Evolutionary conservation across 2,797 vertebrate genomes (phyloP).

Genomic region (Miichthys miiuy): DNA sequence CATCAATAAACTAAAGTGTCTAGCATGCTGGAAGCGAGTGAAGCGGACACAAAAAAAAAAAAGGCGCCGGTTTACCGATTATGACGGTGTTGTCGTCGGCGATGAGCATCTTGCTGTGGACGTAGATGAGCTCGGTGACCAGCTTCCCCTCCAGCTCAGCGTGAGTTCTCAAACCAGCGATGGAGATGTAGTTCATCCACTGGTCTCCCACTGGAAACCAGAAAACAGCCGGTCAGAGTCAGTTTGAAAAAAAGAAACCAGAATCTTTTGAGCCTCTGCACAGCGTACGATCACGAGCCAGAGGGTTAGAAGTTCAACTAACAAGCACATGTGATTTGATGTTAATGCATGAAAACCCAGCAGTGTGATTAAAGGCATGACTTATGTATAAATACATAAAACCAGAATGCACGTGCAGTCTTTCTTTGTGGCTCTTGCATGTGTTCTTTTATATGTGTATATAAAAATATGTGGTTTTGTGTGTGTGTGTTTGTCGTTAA

Average conservation of each 20-base stretch:
- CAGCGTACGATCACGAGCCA: background rate
- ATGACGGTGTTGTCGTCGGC: constrained; percentile 96
- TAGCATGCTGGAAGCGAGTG: background rate
- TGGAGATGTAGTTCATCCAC: constrained; percentile 97
- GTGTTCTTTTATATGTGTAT: background rate
- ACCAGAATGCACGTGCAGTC: background rate
- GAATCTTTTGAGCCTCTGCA: background rate
- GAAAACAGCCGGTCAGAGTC: background rate
- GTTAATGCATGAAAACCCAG: background rate
- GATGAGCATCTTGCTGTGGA: constrained; percentile 98
- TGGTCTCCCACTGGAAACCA: constrained; percentile 89
- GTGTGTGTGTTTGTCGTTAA: background rate
- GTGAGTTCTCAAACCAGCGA: constrained; percentile 93
- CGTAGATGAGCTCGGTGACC: constrained; percentile 96
- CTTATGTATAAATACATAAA: constrained; percentile 8
- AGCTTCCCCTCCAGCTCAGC: constrained; percentile 91
- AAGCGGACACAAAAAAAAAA: too few relatives aligned
- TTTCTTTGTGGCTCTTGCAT: background rate
- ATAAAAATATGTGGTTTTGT: background rate
- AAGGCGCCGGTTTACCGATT: constrained; percentile 84
- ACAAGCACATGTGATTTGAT: background rate
- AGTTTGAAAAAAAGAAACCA: background rate
- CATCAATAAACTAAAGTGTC: background rate
- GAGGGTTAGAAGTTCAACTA: background rate
- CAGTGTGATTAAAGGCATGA: background rate